These are phyloP conservation scores for Todiramphus saurophagus DNA, from an alignment of 2,113 vertebrate species.

Conservation along the genomic window DNA sequence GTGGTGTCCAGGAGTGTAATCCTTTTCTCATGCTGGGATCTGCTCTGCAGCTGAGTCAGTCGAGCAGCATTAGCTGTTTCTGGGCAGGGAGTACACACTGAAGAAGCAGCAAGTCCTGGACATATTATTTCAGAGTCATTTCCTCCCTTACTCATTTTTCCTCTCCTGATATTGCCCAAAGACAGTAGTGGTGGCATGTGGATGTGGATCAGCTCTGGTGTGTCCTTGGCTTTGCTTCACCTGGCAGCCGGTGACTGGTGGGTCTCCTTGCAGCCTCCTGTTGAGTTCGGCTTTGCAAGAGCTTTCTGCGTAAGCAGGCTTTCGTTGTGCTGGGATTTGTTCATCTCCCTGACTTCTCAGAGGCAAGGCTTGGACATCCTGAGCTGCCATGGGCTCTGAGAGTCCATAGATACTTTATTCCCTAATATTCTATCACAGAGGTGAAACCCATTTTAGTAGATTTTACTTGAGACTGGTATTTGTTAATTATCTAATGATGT, in stretches of 20 bases:
- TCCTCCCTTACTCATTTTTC: neutral
- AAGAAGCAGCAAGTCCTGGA: neutral
- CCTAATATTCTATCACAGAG: neutral
- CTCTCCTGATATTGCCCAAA: neutral
- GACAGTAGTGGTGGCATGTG: neutral
- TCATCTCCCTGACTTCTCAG: neutral
- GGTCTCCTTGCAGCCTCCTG: neutral
- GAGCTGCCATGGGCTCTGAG: neutral
- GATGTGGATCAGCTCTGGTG: neutral
- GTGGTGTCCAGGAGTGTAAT: neutral
- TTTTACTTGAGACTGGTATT: constrained; percentile 1
- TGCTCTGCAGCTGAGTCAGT: neutral
- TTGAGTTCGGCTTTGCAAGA: neutral
- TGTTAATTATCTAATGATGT: neutral
- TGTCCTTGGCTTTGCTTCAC: neutral
- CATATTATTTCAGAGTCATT: neutral
- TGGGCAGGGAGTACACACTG: neutral
- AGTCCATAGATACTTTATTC: neutral
- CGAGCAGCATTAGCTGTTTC: neutral
- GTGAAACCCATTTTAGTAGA: neutral
- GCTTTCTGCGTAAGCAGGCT: neutral
- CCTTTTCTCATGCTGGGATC: neutral
- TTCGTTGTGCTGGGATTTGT: neutral
- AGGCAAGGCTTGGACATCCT: neutral
- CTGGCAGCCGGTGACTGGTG: neutral